These are phyloP conservation scores for Macquaria ambigua DNA, from an alignment of 2,113 vertebrate genomes.

Conservation along the genomic window DNA sequence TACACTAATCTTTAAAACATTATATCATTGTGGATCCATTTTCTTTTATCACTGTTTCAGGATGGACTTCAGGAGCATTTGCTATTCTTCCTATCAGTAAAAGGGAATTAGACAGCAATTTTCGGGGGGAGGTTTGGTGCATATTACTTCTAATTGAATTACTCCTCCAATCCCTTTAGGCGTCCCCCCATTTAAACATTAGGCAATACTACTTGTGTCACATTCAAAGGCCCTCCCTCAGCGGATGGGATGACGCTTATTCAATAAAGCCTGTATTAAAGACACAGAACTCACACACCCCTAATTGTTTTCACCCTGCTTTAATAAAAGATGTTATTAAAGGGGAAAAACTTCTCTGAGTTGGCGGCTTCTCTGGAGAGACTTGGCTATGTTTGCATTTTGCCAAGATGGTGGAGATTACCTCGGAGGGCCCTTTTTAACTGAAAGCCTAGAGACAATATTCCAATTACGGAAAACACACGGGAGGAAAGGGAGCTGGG, in stretches of 20 bases:
- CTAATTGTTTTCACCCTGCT: slow-evolving; percentile 80
- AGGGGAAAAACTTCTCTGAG: slow-evolving; percentile 61
- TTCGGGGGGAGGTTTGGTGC: slow-evolving; percentile 58
- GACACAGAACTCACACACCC: slow-evolving; percentile 61
- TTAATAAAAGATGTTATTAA: slow-evolving; percentile 81
- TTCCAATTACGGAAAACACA: slow-evolving; percentile 73
- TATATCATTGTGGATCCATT: slow-evolving; percentile 15
- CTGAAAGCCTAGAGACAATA: slow-evolving; percentile 66
- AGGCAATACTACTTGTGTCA: slow-evolving; percentile 66
- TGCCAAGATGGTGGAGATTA: slow-evolving; percentile 79
- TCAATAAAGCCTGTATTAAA: slow-evolving; percentile 76
- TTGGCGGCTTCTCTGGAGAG: slow-evolving; percentile 61
- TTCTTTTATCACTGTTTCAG: slow-evolving; percentile 8
- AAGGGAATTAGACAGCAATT: slow-evolving; percentile 65
- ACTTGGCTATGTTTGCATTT: slow-evolving; percentile 69
- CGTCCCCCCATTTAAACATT: slow-evolving; percentile 60
- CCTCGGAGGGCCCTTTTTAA: slow-evolving; percentile 53
- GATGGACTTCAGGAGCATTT: slow-evolving; percentile 31
- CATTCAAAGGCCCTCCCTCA: slow-evolving; percentile 56
- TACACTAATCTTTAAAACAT: slow-evolving; percentile 17
- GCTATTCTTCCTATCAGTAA: slow-evolving; percentile 48
- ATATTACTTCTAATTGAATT: slow-evolving; percentile 80
- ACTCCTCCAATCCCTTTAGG: slow-evolving; percentile 66
- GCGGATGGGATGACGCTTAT: slow-evolving; percentile 62
- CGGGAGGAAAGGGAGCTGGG: slow-evolving; percentile 17